Evolutionary conservation across 2,888 invertebrate genomes (phyloP).

Genomic region (Hymenopus coronatus): DNA sequence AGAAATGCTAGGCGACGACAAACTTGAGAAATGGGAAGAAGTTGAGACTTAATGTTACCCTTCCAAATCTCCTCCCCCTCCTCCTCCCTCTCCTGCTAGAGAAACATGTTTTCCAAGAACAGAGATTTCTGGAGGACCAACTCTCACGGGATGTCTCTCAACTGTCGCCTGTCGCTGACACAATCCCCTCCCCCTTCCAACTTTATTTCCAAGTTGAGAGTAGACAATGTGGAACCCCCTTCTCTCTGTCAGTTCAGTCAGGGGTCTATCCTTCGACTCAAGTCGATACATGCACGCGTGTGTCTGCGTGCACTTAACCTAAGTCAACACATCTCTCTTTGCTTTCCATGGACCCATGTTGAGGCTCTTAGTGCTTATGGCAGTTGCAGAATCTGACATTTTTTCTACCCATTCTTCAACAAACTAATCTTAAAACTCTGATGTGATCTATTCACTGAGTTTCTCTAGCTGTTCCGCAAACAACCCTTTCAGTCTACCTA

Average conservation of each 20-base stretch:
- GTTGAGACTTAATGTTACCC: not conserved
- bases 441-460: no score
- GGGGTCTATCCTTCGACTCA: not conserved
- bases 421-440: no score
- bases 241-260: not conserved
- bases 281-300: not conserved
- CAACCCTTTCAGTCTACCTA: no score
- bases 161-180: constrained; percentile 19
- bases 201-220: constrained; percentile 9
- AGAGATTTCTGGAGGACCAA: constrained; percentile 2
- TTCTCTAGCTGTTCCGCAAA: no score
- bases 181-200: not conserved
- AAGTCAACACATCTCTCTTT: not conserved
- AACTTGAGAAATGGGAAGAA: not conserved
- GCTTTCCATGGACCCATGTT: no score
- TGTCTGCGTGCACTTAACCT: not conserved
- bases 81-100: not conserved
- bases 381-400: no score
- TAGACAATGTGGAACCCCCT: not conserved
- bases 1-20: not conserved
- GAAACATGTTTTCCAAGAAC: constrained; percentile 2
- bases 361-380: no score
- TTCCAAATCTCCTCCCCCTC: not conserved
- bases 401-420: no score
- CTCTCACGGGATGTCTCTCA: constrained; percentile 13